Evolutionary conservation across 1,140 invertebrate genomes (phyloP), one percentile per base, ranked within the genome.

Genomic region (Aphaenogaster ashmeadi): DNA sequence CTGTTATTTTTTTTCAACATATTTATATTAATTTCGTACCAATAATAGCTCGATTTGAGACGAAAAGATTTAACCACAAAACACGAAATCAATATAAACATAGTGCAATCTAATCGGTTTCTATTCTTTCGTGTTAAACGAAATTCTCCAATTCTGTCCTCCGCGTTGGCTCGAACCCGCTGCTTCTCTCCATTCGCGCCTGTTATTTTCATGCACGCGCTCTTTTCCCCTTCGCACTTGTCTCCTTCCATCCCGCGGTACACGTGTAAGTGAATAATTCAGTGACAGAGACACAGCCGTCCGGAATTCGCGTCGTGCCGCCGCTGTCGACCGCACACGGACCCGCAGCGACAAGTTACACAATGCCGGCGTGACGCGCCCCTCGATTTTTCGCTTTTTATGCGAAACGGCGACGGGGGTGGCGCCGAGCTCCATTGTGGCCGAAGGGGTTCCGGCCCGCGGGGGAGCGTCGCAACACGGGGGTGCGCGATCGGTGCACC

Each of bases 221-320:
- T 79, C 60, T 83, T 15, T 71, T 60, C 13, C 41, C 71, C 75
- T 60, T 69, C 60, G 67, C 54, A 18, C 84, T 60, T 77, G 67
- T 86, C 79, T 62, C 72, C 52, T 72, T 64, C 52, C 83, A 47
- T 71, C 62, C 84, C 74, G 75, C 77, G 79, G 56, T 84, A 86
- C 79, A 86, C 81, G 86, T 86, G 83, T 77, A 77, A 81, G 74
- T 93, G 91, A 93, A 93, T 93, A 91, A 93, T 93, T 93, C 88
- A 93, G 92, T 92, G 92, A 93, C 90, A 92, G 89, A 81, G 85
- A 87, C 50, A 88, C 89, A 80, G 38, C 75, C 58, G 60, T 67
- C 86, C 80, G 83, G 86, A 90, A 79, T 92, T 75, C 77, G 87
- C 86, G 38, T 54, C 83, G 87, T 56, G 77, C 87, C 72, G 74